Evolutionary conservation across 2,797 vertebrate species (phyloP).

Genomic region (Hyperoplus lanceolatus): DNA sequence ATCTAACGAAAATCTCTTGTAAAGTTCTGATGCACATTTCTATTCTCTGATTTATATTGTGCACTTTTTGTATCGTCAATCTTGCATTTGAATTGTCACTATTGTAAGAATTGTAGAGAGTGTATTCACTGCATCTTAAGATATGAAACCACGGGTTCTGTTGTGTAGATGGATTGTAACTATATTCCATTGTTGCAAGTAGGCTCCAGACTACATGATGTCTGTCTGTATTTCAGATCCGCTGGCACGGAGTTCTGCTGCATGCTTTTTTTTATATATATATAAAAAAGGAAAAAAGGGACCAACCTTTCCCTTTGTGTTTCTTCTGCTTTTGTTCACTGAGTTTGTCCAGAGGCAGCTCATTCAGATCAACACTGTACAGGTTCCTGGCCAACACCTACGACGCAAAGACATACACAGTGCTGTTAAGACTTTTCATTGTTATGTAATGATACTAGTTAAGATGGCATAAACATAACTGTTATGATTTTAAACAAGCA

Average conservation of each 20-base stretch:
- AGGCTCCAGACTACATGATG: not conserved
- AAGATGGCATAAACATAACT: not conserved
- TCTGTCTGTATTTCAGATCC: not conserved
- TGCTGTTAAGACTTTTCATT: not conserved
- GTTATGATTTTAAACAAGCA: not conserved
- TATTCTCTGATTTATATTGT: not conserved
- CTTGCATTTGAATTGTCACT: not conserved
- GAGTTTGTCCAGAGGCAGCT: conserved; percentile 96
- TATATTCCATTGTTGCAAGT: not conserved
- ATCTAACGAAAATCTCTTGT: too few species aligned
- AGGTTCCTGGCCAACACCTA: conserved; percentile 96
- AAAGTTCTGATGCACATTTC: not conserved
- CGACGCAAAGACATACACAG: conserved; percentile 22
- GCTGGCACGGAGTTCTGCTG: not conserved
- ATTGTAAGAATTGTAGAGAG: not conserved
- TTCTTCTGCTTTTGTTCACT: conserved; percentile 99
- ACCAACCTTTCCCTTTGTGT: conserved; percentile 98
- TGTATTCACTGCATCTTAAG: not conserved
- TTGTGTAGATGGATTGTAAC: not conserved
- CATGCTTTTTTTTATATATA: too few species aligned
- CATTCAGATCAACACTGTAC: conserved; percentile 95
- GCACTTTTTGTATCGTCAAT: not conserved
- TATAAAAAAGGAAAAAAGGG: not conserved
- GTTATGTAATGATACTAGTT: not conserved
- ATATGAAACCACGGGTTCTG: not conserved